phyloP scores from a whole-genome alignment of 2,888 invertebrate genomes.

The Standfussiana lucernea region DNA sequence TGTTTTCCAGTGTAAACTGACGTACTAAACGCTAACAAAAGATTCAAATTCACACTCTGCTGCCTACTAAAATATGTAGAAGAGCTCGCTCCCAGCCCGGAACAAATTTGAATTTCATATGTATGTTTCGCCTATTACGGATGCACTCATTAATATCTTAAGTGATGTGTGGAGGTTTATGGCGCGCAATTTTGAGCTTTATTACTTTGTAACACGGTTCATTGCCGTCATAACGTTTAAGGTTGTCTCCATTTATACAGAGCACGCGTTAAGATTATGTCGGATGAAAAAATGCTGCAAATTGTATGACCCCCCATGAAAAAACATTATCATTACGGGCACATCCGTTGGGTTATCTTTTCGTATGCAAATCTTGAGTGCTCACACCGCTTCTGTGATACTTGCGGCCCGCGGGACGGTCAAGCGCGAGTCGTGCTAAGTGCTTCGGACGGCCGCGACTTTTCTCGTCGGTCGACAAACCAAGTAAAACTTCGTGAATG shows the following conservation, averaged over 20 bases:
- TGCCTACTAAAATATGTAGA: slow-evolving; percentile 91
- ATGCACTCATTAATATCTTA: slow-evolving; percentile 91
- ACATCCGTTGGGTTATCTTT: slow-evolving; percentile 82
- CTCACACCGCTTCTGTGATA: slow-evolving; percentile 70
- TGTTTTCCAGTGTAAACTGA: slow-evolving; percentile 82
- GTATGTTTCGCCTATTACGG: slow-evolving; percentile 90
- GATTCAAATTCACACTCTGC: slow-evolving; percentile 90
- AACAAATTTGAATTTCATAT: slow-evolving; percentile 91
- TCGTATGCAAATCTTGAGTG: slow-evolving; percentile 86
- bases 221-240: slow-evolving; percentile 57
- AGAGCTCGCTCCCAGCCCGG: slow-evolving; percentile 88
- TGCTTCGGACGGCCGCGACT: not conserved
- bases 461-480: not conserved
- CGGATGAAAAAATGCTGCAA: slow-evolving; percentile 89
- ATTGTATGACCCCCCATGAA: slow-evolving; percentile 88
- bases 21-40: slow-evolving; percentile 89
- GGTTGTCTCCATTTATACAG: slow-evolving; percentile 81
- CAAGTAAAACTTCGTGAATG: not conserved
- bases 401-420: slow-evolving; percentile 61
- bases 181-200: slow-evolving; percentile 78
- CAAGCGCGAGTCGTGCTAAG: slow-evolving; percentile 34
- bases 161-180: slow-evolving; percentile 86
- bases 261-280: slow-evolving; percentile 87
- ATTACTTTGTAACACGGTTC: slow-evolving; percentile 66
- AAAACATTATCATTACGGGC: slow-evolving; percentile 87